phyloP scores from a whole-genome alignment of 1,140 invertebrate species.

The Listronotus oregonensis region DNA sequence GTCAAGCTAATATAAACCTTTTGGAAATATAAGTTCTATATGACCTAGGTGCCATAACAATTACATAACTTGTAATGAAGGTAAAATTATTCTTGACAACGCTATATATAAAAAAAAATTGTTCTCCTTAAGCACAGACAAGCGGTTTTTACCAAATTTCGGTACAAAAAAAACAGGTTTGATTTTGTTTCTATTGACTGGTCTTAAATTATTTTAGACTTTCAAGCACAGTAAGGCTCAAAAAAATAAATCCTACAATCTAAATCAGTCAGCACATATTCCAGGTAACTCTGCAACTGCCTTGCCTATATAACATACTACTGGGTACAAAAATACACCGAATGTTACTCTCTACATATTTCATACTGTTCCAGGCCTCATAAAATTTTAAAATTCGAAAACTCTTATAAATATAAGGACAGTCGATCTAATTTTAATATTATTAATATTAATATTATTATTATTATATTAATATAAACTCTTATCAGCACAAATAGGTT shows the following conservation, averaged over 20 bases:
- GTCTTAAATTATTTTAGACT: slow-evolving; percentile 6
- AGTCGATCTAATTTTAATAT: slow-evolving; percentile 55
- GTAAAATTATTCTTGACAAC: too few species aligned
- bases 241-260: slow-evolving; percentile 47
- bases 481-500: slow-evolving; percentile 31
- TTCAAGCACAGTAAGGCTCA: slow-evolving; percentile 19
- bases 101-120: too few species aligned
- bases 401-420: slow-evolving; percentile 56
- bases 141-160: too few species aligned
- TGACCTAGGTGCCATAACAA: too few species aligned
- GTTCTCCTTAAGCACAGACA: too few species aligned
- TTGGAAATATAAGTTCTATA: too few species aligned
- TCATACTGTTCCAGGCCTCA: slow-evolving; percentile 55
- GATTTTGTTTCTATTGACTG: slow-evolving; percentile 8
- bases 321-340: slow-evolving; percentile 58
- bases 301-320: slow-evolving; percentile 47
- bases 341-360: slow-evolving; percentile 51
- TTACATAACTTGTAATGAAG: too few species aligned
- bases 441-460: slow-evolving; percentile 47
- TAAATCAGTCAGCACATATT: slow-evolving; percentile 51
- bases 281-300: slow-evolving; percentile 44
- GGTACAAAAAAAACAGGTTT: too few species aligned
- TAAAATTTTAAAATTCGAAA: slow-evolving; percentile 58
- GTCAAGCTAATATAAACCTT: too few species aligned
- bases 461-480: slow-evolving; percentile 25